Evolutionary conservation across 2,888 invertebrate genomes (phyloP).

Genomic region (Anorthoa munda): DNA sequence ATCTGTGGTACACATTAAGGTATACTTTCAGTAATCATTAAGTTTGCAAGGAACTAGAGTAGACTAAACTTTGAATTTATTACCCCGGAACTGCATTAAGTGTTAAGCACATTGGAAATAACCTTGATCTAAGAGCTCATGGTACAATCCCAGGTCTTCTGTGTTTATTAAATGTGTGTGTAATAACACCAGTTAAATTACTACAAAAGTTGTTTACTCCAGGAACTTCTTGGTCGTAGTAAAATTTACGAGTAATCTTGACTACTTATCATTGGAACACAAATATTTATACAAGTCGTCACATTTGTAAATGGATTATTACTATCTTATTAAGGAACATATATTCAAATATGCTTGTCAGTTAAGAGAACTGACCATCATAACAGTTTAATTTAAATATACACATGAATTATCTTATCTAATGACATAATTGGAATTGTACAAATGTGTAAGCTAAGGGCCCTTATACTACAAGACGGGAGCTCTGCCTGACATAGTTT

Average conservation of each 20-base stretch:
- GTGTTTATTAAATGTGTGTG: too few species aligned
- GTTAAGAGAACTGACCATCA: constrained; percentile 62
- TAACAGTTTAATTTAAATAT: constrained; percentile 31
- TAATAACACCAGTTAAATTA: background rate
- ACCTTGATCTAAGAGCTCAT: too few species aligned
- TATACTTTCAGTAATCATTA: too few species aligned
- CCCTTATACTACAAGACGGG: too few species aligned
- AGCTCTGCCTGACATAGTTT: too few species aligned
- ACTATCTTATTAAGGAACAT: constrained; percentile 49
- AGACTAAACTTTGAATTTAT: too few species aligned
- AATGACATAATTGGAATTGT: constrained; percentile 35
- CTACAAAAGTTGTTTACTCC: background rate
- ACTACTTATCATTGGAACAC: background rate
- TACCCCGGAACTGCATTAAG: too few species aligned
- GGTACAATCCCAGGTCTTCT: too few species aligned
- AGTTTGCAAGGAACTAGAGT: too few species aligned
- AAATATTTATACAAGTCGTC: constrained; percentile 44
- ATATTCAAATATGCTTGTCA: constrained; percentile 53
- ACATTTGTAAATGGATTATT: constrained; percentile 46
- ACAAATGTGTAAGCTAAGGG: constrained; percentile 1
- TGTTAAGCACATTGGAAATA: too few species aligned
- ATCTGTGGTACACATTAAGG: too few species aligned
- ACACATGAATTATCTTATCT: constrained; percentile 53
- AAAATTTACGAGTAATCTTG: constrained; percentile 5
- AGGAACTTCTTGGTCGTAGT: background rate